A percentile compares a stretch with the other conserved stretches of the same genome.
phyloP scores from a whole-genome alignment of 2,797 vertebrate species.

The Astyanax mexicanus region DNA sequence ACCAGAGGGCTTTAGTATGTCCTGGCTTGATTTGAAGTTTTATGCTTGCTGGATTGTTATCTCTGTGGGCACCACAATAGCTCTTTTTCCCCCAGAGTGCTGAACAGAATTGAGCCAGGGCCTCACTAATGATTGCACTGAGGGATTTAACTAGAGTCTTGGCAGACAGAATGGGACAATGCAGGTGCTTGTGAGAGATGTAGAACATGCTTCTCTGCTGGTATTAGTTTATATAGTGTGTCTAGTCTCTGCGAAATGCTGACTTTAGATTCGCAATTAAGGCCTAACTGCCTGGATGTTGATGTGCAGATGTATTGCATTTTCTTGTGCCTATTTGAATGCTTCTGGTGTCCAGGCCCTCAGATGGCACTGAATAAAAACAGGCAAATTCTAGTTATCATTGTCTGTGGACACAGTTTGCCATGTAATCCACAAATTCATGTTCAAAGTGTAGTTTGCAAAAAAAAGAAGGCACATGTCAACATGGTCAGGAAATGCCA shows the following conservation, averaged over 20 bases:
- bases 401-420: too few species aligned
- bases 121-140: slow-evolving; percentile 48
- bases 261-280: background rate
- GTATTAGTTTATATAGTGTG: slow-evolving; percentile 12
- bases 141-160: slow-evolving; percentile 42
- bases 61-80: slow-evolving; percentile 10
- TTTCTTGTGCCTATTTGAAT: too few species aligned
- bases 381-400: too few species aligned
- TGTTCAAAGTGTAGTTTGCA: too few species aligned
- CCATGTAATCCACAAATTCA: too few species aligned
- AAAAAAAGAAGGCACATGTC: too few species aligned
- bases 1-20: slow-evolving; percentile 9
- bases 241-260: slow-evolving; percentile 6
- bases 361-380: too few species aligned
- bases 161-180: too few species aligned
- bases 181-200: background rate
- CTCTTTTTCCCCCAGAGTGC: slow-evolving; percentile 23
- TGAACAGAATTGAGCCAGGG: slow-evolving; percentile 32
- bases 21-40: background rate
- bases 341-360: too few species aligned
- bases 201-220: background rate
- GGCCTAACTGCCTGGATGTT: background rate
- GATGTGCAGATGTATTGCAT: too few species aligned
- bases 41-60: slow-evolving; percentile 30
- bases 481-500: too few species aligned